Percentiles rank a stretch among this genome's conserved stretches.
phyloP scores from a whole-genome alignment of 2,113 vertebrate species.

The Spilogale gracilis region DNA sequence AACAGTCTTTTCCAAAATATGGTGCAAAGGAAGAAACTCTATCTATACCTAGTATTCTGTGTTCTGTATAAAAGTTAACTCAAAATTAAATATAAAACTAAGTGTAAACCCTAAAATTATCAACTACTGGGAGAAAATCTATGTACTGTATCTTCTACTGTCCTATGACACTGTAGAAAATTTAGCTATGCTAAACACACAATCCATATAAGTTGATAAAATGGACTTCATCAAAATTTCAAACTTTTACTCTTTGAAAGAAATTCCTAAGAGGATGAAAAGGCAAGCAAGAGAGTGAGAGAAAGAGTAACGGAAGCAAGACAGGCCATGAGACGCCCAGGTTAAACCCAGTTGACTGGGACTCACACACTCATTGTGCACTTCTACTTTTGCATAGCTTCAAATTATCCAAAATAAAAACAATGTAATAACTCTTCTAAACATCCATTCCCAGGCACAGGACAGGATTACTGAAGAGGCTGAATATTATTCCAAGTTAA shows the following conservation, averaged over 20 bases:
- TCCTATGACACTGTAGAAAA: background rate
- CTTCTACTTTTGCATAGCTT: background rate
- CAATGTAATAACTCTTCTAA: background rate
- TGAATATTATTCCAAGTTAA: background rate
- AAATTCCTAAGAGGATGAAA: background rate
- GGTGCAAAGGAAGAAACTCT: background rate
- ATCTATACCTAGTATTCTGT: background rate
- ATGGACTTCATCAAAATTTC: background rate
- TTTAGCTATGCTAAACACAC: background rate
- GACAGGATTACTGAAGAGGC: background rate
- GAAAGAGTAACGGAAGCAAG: background rate
- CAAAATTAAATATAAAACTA: constrained; percentile 7
- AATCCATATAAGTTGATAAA: background rate
- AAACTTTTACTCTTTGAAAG: background rate
- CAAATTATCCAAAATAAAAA: constrained; percentile 12
- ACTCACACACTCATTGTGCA: fast-evolving
- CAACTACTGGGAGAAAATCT: background rate
- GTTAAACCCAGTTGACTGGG: background rate
- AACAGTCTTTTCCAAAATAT: background rate
- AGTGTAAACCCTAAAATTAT: constrained; percentile 26
- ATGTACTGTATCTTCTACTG: background rate
- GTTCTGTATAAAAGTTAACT: background rate
- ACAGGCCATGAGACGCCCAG: no score
- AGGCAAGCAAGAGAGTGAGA: background rate
- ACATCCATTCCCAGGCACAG: background rate